Evolutionary conservation across 2,888 invertebrate species (phyloP).

Genomic region (Malacosoma neustria): DNA sequence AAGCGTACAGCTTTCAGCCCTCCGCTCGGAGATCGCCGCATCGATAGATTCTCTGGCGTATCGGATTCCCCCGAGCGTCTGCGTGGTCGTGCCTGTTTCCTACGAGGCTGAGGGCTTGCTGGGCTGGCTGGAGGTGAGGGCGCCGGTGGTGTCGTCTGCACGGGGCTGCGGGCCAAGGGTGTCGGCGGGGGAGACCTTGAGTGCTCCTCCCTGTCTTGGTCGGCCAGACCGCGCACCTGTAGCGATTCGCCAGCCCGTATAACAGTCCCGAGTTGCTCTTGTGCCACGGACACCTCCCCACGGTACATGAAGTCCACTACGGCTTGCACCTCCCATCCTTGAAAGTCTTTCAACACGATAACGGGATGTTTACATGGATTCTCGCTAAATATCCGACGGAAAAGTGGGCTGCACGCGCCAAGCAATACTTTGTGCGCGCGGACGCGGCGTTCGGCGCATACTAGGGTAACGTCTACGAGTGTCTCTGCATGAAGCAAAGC

Average conservation of each 20-base stretch:
- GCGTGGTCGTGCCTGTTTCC: conserved; percentile 90
- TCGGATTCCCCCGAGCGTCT: conserved; percentile 86
- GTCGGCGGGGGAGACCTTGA: conserved; percentile 51
- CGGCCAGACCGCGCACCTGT: conserved; percentile 86
- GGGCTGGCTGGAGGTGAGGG: conserved; percentile 73
- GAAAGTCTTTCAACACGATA: conserved; percentile 92
- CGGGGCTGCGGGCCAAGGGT: conserved; percentile 59
- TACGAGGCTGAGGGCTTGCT: conserved; percentile 86
- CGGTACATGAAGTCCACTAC: conserved; percentile 96
- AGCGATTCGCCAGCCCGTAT: conserved; percentile 92
- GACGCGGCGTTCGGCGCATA: conserved; percentile 89
- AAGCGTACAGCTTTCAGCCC: conserved; percentile 58
- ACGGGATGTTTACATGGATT: conserved; percentile 96
- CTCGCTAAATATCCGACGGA: conserved; percentile 90
- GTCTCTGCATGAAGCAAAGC: conserved; percentile 90
- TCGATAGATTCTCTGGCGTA: conserved; percentile 76
- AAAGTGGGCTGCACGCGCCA: conserved; percentile 92
- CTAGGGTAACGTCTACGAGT: conserved; percentile 92
- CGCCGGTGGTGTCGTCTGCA: conserved; percentile 52
- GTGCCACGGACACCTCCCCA: conserved; percentile 91
- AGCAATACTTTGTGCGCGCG: conserved; percentile 94
- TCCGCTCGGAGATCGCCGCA: conserved; percentile 68
- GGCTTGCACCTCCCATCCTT: conserved; percentile 91
- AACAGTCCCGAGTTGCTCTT: conserved; percentile 87
- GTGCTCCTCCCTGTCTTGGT: conserved; percentile 71